Evolutionary conservation across 2,888 invertebrate genomes (phyloP), one percentile per base, ranked within the genome.

Genomic region (Drosophila falleni): DNA sequence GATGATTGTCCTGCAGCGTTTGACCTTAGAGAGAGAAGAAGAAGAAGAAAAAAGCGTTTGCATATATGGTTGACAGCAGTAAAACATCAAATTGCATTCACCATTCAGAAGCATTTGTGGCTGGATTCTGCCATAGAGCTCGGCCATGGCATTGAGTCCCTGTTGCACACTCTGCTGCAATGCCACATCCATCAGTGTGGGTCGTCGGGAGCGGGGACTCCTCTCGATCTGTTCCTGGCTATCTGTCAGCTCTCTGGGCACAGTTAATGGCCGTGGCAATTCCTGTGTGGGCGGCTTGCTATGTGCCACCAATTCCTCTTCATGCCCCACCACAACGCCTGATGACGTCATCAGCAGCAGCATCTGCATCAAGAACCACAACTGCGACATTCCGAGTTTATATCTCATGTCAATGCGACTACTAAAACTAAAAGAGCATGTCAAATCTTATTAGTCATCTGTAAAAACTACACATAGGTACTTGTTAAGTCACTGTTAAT

Each of bases 61-160:
- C 46, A 71, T 41, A 58, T 64, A 51, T 46, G 37, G 49, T 51
- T 53, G 15, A 6, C 16, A 49, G 61, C 19, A 56, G 46, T 49
- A 59, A 55, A 70, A 53, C 23, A 73, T 53, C 31, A 55, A 50
- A 31, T 44, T 65, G 49, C 73, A 75, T 84, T 93, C 85, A 93
- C 93, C 93, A 81, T 91, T 93, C 74, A 80, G 85, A 42, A 91
- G 65, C 71, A 93, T 91, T 73, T 92, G 89, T 54, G 93, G 93
- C 71, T 93, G 93, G 56, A 91, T 90, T 67, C 84, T 88, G 10
- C 90, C 90, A 70, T 93, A 93, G 2, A 93, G 84, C 65, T 91
- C 89, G 19, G 87, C 78, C 92, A 93, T 92, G 41, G 92, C 93
- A 71, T 90, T 88, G 10, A 93, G 73, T 55, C 93, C 93, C 76